Base-by-base conservation (phyloP, 2,888 invertebrate species). In the Octodonta nipae region DNA sequence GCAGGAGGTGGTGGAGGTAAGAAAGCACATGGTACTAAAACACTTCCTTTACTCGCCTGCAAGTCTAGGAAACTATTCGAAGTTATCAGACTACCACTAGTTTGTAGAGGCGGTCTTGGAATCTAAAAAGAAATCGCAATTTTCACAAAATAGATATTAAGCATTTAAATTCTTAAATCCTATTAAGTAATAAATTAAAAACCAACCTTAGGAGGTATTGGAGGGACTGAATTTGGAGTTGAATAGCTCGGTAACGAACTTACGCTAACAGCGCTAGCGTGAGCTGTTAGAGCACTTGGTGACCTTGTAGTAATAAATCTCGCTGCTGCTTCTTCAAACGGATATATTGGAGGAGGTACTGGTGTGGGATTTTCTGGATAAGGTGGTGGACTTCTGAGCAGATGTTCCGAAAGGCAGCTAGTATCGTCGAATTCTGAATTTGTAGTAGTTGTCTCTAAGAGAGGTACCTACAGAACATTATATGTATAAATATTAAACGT, bases 271-370 rank as follows among this genome's bases (percentile, higher is more conserved):
- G 76, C 67, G 33, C 76, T 78, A 1, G 81, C 75, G 54, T 82
- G 81, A 6, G 83, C 82, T 50, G 78, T 81, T 13, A 82, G 64
- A 39, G 83, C 75, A 52, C 74, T 81, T 58, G 80, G 78, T 1
- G 83, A 78, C 39, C 79, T 71, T 0, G 80, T 77, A 15, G 80
- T 81, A 17, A 84, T 80, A 42, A 83, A 78, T 40, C 83, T 67
- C 0, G 82, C 83, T 29, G 78, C 67, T 1, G 78, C 76, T 63
- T 82, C 81, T 58, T 79, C 79, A 2, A 69, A 70, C 1, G 69
- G 68, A 45, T 72, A 70, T 60, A 54, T 73, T 56, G 54, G 78
- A 63, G 64, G 71, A 64, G 61, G 74, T 30, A 20, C 74, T 37
- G 52, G 63, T 46, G 44, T 61, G 1, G 54, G 42, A 43, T 54